Base-by-base conservation (phyloP, 1,140 invertebrate species). In the Idris sp. region DNA sequence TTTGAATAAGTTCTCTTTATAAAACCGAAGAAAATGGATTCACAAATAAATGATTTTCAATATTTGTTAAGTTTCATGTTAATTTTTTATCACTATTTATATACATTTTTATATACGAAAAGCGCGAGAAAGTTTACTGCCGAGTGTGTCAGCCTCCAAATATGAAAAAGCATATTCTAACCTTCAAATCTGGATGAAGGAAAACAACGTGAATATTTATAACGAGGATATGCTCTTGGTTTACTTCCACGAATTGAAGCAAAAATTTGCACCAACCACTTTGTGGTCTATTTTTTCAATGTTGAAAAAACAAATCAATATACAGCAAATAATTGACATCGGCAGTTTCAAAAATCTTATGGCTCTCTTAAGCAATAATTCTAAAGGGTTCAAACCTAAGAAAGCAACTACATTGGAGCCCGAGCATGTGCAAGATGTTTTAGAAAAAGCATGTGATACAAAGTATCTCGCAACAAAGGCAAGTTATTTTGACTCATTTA, bases 211-310 rank as follows among this genome's bases (percentile, higher is more conserved):
- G 5, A 9, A 11, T 7, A 0, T 35, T 5, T 9, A 30, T 4
- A 40, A 38, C 6, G 56, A 61, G 31, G 2, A 6, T 9, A 7
- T 13, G 11, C 22, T 49, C 10, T 7, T 65, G 1, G 46, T 28
- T 2, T 71, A 71, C 43, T 61, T 71, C 16, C 18, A 48, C 2
- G 22, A 36, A 15, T 26, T 71, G 13, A 14, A 26, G 2, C n/a
- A 46, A 18, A 40, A 40, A 8, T 54, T 44, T 15, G 28, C 31
- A 15, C 56, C 56, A 3, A 16, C 54, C 1, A 31, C 14, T 3
- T 14, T 62, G 9, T 61, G 48, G 67, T 2, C 30, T 4, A 33
- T 26, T 3, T 62, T 36, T 18, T 71, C 56, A 11, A 74, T 65
- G 53, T 11, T 74, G 5, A 65, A 54, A 53, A 44, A 8, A n/a